A percentile compares a stretch with the other conserved stretches of the same genome.
Evolutionary conservation across 1,140 invertebrate genomes (phyloP).

Genomic region (Papilio glaucus): DNA sequence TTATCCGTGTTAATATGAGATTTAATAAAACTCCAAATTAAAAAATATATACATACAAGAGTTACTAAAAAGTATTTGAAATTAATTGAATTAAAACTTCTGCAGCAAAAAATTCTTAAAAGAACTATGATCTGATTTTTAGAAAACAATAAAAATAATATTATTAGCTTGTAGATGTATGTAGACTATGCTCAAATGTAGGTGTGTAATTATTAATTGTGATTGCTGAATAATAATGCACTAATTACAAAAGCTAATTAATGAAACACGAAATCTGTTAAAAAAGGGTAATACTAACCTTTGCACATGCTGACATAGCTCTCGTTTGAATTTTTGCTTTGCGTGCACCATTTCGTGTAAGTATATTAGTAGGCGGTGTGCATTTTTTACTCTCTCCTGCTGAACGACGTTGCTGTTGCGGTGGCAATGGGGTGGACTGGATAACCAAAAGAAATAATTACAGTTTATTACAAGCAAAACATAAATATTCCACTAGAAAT

Average conservation of each 20-base stretch:
- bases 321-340: conserved; percentile 86
- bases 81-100: too few species aligned
- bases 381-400: conserved; percentile 70
- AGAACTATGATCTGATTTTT: too few species aligned
- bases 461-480: not conserved
- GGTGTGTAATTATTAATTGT: too few species aligned
- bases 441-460: conserved; percentile 46
- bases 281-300: conserved; percentile 52
- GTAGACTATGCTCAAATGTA: too few species aligned
- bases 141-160: too few species aligned
- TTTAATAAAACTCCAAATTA: too few species aligned
- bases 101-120: too few species aligned
- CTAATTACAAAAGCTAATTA: too few species aligned
- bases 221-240: too few species aligned
- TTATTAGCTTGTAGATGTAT: too few species aligned
- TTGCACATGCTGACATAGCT: conserved; percentile 82
- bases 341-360: conserved; percentile 84
- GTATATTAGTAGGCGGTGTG: conserved; percentile 72
- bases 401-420: conserved; percentile 58
- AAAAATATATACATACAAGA: too few species aligned
- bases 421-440: conserved; percentile 69
- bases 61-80: too few species aligned
- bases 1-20: not conserved
- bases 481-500: not conserved
- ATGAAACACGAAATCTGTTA: not conserved